Conservation (phyloP, 30 jellyfish, hydroid and myxozoan genomes). For the Cassiopea andromeda region DNA sequence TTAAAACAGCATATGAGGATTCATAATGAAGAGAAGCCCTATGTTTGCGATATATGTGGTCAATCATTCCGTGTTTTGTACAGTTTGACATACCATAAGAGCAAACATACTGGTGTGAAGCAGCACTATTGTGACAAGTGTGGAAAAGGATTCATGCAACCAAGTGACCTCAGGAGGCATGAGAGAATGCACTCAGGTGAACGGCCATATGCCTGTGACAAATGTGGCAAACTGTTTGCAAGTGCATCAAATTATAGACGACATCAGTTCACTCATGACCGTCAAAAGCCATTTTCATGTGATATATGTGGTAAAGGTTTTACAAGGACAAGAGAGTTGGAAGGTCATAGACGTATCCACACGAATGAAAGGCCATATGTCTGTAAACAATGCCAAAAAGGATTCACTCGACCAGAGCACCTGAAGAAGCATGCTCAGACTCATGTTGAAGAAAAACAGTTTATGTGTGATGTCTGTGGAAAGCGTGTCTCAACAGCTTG, state of each 20-base stretch:
- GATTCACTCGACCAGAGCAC: slow-evolving; percentile 58
- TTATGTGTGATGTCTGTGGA: slow-evolving; percentile 69
- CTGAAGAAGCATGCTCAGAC: slow-evolving; percentile 60
- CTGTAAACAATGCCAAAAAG: slow-evolving; percentile 57
- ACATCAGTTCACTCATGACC: slow-evolving; percentile 55
- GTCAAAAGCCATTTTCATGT: slow-evolving; percentile 52
- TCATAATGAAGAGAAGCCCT: slow-evolving; percentile 67
- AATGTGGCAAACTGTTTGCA: slow-evolving; percentile 58
- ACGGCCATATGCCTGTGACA: slow-evolving; percentile 47
- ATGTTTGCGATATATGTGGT: slow-evolving; percentile 69
- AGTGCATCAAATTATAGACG: slow-evolving; percentile 59
- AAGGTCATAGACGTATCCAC: slow-evolving; percentile 67
- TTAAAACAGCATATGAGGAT: slow-evolving; percentile 62
- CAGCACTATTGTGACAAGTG: slow-evolving; percentile 49
- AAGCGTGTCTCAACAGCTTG: slow-evolving; percentile 70
- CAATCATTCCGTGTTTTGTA: slow-evolving; percentile 62
- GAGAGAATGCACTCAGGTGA: slow-evolving; percentile 64
- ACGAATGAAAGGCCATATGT: slow-evolving; percentile 63
- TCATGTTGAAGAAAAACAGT: slow-evolving; percentile 56
- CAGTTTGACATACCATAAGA: slow-evolving; percentile 51
- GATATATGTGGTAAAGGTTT: slow-evolving; percentile 53
- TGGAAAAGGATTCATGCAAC: slow-evolving; percentile 67
- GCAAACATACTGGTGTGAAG: slow-evolving; percentile 67
- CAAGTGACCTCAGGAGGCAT: slow-evolving; percentile 58
- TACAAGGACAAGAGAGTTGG: slow-evolving; percentile 44